A percentile compares a stretch with the other conserved stretches of the same genome.
These are phyloP conservation scores for Pristionchus maxplancki DNA, from an alignment of 2,888 invertebrate species.

Conservation along the genomic window DNA sequence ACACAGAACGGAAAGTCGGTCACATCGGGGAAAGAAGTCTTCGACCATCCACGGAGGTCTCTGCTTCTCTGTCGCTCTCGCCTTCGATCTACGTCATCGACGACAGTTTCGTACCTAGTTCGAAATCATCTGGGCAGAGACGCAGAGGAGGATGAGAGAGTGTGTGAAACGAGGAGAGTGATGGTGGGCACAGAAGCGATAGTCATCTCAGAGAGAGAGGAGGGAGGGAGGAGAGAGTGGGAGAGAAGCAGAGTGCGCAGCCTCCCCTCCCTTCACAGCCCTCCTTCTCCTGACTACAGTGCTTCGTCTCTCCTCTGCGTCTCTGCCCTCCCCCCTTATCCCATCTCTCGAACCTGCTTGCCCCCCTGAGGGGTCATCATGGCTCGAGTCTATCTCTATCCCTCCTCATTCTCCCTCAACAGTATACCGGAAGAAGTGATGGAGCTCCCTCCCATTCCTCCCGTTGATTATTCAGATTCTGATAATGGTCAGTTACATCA, in stretches of 20 bases:
- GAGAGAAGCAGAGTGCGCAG: slow-evolving; percentile 15
- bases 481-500: slow-evolving; percentile 22
- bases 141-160: slow-evolving; percentile 23
- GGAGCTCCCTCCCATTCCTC: slow-evolving; percentile 56
- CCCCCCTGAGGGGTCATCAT: slow-evolving; percentile 49
- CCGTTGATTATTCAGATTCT: slow-evolving; percentile 62
- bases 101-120: slow-evolving; percentile 45
- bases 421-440: slow-evolving; percentile 72
- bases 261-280: background rate
- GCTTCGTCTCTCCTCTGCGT: background rate
- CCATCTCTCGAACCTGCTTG: slow-evolving; percentile 1
- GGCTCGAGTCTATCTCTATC: slow-evolving; percentile 41
- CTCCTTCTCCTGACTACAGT: background rate
- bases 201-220: background rate
- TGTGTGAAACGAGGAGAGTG: slow-evolving; percentile 33
- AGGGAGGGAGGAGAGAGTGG: background rate
- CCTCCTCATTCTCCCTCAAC: slow-evolving; percentile 70
- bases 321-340: background rate
- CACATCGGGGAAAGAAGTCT: background rate
- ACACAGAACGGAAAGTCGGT: slow-evolving; percentile 22
- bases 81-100: slow-evolving; percentile 54
- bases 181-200: too few relatives aligned
- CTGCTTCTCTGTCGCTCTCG: slow-evolving; percentile 46
- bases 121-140: background rate
- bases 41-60: background rate